Evolutionary conservation across 1,140 invertebrate genomes (phyloP), one percentile per base, ranked within the genome.

Genomic region (Brachionus rubens): DNA sequence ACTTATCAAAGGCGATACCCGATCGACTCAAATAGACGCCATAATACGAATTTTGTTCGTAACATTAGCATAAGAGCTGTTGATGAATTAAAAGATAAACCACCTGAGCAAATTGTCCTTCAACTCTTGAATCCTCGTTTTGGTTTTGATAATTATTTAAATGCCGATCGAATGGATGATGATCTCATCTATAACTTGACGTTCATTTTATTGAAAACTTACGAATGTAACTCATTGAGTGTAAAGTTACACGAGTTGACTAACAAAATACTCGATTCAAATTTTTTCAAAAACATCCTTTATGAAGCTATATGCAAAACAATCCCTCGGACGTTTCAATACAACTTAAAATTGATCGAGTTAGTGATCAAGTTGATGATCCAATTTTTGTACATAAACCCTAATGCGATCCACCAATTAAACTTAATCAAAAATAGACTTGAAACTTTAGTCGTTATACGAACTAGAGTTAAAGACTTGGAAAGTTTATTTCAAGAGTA

Each of bases 91-190:
- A 54, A 54, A 36, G 14, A 16, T 19, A 62, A 62, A 62, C 28
- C 33, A n/a, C 33, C 56, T 21, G 56, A 62, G 2, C 28, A 62
- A 21, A 62, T 62, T 36, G 33, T 62, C 36, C 33, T 62, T 62
- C 0, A n/a, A n/a, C n/a, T n/a, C n/a, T n/a, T n/a, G n/a, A n/a
- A n/a, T n/a, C n/a, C n/a, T n/a, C n/a, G n/a, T n/a, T n/a, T n/a
- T n/a, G n/a, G n/a, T n/a, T n/a, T n/a, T n/a, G n/a, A n/a, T n/a
- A n/a, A n/a, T n/a, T n/a, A n/a, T n/a, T n/a, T n/a, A n/a, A n/a
- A n/a, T n/a, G n/a, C n/a, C n/a, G n/a, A n/a, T n/a, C n/a, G n/a
- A n/a, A n/a, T n/a, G n/a, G n/a, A n/a, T n/a, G n/a, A n/a, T n/a
- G n/a, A n/a, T n/a, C n/a, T n/a, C n/a, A n/a, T n/a, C n/a, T n/a